Base-by-base conservation (phyloP, 2,888 invertebrate genomes). In the Cephus pulcher region DNA sequence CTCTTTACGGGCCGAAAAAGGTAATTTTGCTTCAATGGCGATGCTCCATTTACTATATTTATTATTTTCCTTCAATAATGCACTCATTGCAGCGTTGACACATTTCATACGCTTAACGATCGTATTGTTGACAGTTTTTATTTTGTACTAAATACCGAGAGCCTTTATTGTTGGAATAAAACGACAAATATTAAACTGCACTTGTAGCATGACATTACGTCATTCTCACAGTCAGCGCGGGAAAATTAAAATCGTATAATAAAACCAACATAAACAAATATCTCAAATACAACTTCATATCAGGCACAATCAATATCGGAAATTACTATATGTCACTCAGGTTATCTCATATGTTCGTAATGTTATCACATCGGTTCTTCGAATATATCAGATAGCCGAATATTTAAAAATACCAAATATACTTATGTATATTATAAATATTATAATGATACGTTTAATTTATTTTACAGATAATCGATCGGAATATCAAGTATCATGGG, bases 1-100 rank as follows among this genome's bases (percentile, higher is more conserved):
- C 78, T 78, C 78, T 76, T 76, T 30, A 73, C 78, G 69, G 78
- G 78, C 78, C 73, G 56, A 69, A 76, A 73, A 76, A 76, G 75
- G 73, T 68, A 73, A 76, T 76, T 23, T n/a, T 70, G 37, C 56
- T 70, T 77, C 35, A 34, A 56, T 33, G n/a, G 34, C 23, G 70
- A 73, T 40, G 11, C 15, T 74, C 23, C 15, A 74, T 40, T 69
- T 30, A 34, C 40, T 30, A 35, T 35, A 70, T 30, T 68, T 73
- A 76, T 34, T 76, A 33, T 34, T 76, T 34, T 74, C 12, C 0
- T 34, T 23, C 37, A n/a, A 56, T 23, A 56, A 56, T 56, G 56
- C 9, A 56, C 9, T 56, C 23, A 56, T 9, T 56, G 56, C 2
- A 23, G 56, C 2, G 9, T 56, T 56, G 9, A 56, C 6, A 56